Evolutionary conservation across 2,113 vertebrate genomes (phyloP), one percentile per base, ranked within the genome.

Genomic region (Calcarius ornatus): DNA sequence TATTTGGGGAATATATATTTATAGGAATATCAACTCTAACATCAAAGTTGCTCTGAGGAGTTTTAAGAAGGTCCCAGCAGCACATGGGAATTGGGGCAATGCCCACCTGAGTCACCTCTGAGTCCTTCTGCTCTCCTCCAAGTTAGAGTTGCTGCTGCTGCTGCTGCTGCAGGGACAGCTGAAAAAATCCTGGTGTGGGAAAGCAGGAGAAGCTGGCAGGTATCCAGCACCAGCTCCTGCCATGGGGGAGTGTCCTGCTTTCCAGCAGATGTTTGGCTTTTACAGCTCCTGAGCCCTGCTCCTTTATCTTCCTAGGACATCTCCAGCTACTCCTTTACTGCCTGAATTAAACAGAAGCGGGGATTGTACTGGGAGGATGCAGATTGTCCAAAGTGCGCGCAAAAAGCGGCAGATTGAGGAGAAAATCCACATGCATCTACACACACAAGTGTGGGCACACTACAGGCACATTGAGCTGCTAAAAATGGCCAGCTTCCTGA

Each of bases 171-270:
- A 92, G 83, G 60, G 35, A 83, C 82, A 93, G 94, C 86, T 94
- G 92, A 90, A 86, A 86, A 86, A 81, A 35, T 47, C 54, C 76
- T 83, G 71, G 19, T 90, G 82, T 88, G 88, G 72, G 43, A 93
- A 71, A 56, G 51, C 92, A 92, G 82, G 80, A 86, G 94, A 78
- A 86, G 64, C 82, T 97, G 96, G 95, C 95, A 61, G 80, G 68
- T 66, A 40, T 86, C 95, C 96, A 97, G 86, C 76, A 71, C 68
- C 72, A 63, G 88, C 92, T 86, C 72, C 90, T 95, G 88, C 72
- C 3, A 24, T 28, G 51, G 24, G 68, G 54, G 18, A 91, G 79
- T 84, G 71, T 59, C 95, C 82, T 88, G 68, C 91, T 90, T 94
- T 60, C 85, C 81, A 86, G 72, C 86, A 94, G 86, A 93, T 92